A percentile compares a stretch with the other conserved stretches of the same genome.
Conservation (phyloP, 2,797 vertebrate species). For the Pseudocheirus occidentalis region DNA sequence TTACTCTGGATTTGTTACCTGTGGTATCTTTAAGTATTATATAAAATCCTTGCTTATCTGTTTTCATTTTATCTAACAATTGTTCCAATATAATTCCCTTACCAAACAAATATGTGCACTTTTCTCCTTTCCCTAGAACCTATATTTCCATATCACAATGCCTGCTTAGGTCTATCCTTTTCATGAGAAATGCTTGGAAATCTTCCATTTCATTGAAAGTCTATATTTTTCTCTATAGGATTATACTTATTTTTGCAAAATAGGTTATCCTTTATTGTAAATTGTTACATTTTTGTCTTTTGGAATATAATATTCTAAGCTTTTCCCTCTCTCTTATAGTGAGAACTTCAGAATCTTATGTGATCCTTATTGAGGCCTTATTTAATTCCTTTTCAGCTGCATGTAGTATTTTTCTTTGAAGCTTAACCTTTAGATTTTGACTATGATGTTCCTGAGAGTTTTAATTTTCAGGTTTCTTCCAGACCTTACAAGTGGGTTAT, state of each 20-base stretch:
- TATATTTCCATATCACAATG: neutral
- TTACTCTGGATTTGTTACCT: neutral
- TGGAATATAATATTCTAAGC: neutral
- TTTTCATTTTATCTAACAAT: neutral
- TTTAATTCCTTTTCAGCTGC: neutral
- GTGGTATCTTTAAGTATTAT: neutral
- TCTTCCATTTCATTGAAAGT: neutral
- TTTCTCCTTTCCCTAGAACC: neutral
- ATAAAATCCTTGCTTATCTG: neutral
- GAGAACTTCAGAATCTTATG: neutral
- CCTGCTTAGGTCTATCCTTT: neutral
- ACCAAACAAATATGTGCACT: neutral
- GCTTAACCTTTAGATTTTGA: neutral
- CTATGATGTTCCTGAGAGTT: neutral
- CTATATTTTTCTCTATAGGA: neutral
- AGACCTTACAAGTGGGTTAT: neutral
- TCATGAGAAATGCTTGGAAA: neutral
- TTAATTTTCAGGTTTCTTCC: neutral
- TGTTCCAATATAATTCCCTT: neutral
- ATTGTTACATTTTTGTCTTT: neutral
- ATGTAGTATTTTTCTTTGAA: neutral
- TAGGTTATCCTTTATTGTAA: neutral
- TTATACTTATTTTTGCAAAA: neutral
- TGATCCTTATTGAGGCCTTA: neutral
- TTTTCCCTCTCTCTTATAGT: neutral